phyloP scores from a whole-genome alignment of 2,797 vertebrate species.

The Lophotriccus pileatus region DNA sequence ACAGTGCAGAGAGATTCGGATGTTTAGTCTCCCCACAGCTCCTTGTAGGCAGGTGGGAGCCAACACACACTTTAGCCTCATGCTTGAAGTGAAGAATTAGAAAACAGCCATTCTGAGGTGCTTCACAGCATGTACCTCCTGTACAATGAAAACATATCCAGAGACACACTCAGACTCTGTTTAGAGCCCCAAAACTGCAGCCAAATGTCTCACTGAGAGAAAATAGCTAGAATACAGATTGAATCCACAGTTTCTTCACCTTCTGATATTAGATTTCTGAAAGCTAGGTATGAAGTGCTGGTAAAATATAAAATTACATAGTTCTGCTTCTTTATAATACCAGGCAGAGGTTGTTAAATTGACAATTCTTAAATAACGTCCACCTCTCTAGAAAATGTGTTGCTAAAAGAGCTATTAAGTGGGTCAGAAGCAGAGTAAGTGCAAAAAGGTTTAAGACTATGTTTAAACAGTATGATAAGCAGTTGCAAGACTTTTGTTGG shows the following conservation, averaged over 20 bases:
- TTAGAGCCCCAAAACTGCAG: neutral
- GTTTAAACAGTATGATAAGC: neutral
- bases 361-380: neutral
- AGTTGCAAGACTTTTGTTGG: neutral
- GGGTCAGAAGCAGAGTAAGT: neutral
- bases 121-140: neutral
- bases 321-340: neutral
- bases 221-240: neutral
- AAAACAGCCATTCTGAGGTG: neutral
- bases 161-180: neutral
- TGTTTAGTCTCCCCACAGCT: neutral
- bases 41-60: neutral
- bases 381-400: neutral
- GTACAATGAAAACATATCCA: neutral
- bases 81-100: neutral
- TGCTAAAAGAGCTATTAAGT: neutral
- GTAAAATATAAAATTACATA: neutral
- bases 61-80: neutral
- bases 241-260: neutral
- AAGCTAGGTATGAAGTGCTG: neutral
- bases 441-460: neutral
- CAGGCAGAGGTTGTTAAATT: neutral
- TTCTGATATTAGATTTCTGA: neutral
- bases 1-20: neutral
- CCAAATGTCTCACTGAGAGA: neutral